phyloP scores from a whole-genome alignment of 2,113 vertebrate species.

The Ploceus nigricollis region DNA sequence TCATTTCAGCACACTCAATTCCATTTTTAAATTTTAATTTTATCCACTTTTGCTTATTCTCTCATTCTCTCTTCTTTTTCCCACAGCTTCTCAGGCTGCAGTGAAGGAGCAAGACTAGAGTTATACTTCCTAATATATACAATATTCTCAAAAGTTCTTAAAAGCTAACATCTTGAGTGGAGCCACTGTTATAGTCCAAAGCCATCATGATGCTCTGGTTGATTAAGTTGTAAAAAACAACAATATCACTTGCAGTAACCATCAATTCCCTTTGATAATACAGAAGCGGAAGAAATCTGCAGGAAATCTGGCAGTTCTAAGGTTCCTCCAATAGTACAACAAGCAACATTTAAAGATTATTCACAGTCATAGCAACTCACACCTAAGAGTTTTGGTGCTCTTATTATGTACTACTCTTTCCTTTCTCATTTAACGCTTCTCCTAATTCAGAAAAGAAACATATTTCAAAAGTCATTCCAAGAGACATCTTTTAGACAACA shows the following conservation, averaged over 20 bases:
- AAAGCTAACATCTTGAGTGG: neutral
- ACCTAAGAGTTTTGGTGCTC: neutral
- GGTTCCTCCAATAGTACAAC: neutral
- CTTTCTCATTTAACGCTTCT: neutral
- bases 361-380: neutral
- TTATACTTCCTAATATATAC: neutral
- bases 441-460: neutral
- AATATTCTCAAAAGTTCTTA: slow-evolving; percentile 9
- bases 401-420: neutral
- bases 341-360: neutral
- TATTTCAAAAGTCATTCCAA: neutral
- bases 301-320: neutral
- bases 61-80: neutral
- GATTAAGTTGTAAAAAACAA: slow-evolving; percentile 21
- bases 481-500: neutral
- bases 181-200: slow-evolving; percentile 8
- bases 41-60: neutral
- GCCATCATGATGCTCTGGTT: neutral
- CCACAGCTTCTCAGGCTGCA: neutral
- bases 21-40: neutral
- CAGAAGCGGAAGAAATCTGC: neutral
- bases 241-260: neutral
- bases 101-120: neutral
- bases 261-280: neutral
- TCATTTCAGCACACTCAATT: slow-evolving; percentile 7